phyloP scores from a whole-genome alignment of 2,888 invertebrate genomes.

The Listrodromus nycthemerus region DNA sequence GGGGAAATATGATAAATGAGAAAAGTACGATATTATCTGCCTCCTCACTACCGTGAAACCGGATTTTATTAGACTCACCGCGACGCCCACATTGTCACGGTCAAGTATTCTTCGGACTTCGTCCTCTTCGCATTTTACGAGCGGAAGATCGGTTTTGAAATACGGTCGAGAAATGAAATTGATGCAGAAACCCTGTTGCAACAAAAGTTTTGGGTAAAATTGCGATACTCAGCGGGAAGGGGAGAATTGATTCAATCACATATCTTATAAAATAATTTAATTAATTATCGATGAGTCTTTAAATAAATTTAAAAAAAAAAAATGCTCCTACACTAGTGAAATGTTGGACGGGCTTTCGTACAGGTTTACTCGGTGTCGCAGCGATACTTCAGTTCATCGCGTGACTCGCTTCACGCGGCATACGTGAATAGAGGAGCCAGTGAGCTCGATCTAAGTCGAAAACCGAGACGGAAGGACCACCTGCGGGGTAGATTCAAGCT shows the following conservation, averaged over 20 bases:
- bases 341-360: slow-evolving; percentile 74
- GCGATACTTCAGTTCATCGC: slow-evolving; percentile 89
- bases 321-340: slow-evolving; percentile 62
- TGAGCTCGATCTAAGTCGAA: slow-evolving; percentile 92
- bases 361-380: slow-evolving; percentile 84
- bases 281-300: neutral
- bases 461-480: slow-evolving; percentile 88
- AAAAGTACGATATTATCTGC: slow-evolving; percentile 33
- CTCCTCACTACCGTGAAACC: slow-evolving; percentile 19
- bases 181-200: no score
- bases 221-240: no score
- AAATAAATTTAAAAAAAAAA: neutral
- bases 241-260: no score
- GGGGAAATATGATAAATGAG: slow-evolving; percentile 37
- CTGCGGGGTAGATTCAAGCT: slow-evolving; percentile 88
- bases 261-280: no score
- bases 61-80: slow-evolving; percentile 42
- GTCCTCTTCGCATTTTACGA: neutral
- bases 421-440: slow-evolving; percentile 89
- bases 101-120: slow-evolving; percentile 21
- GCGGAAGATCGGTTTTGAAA: no score
- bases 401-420: slow-evolving; percentile 90
- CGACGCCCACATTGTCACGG: slow-evolving; percentile 43
- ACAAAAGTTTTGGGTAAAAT: neutral
- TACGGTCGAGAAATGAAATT: no score